phyloP scores from a whole-genome alignment of 2,113 vertebrate species.

The Vicugna pacos region DNA sequence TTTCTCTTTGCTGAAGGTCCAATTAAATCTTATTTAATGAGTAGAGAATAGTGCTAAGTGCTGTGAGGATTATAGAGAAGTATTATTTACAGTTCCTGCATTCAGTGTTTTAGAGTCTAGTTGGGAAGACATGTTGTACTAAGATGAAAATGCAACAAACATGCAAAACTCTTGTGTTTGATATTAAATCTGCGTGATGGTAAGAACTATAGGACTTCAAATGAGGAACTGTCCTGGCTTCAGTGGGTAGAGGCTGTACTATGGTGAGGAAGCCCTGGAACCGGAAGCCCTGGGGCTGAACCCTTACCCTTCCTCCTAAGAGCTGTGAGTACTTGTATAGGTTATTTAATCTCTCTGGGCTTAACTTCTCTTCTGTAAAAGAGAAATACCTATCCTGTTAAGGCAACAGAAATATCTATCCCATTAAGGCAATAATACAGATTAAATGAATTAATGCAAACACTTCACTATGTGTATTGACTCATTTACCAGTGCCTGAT shows the following conservation, averaged over 20 bases:
- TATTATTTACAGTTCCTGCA: constrained; percentile 64
- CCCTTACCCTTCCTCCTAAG: background rate
- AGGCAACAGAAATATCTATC: background rate
- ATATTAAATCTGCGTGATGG: background rate
- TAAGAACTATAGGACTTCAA: background rate
- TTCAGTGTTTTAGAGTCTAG: constrained; percentile 57
- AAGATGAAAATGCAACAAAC: constrained; percentile 66
- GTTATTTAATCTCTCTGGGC: background rate
- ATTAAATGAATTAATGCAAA: constrained; percentile 51
- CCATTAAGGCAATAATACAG: background rate
- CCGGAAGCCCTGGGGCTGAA: background rate
- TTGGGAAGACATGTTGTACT: constrained; percentile 58
- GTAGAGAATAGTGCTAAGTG: constrained; percentile 63
- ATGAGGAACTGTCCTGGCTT: background rate
- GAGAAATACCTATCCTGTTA: background rate
- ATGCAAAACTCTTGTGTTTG: constrained; percentile 37
- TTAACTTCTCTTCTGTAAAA: constrained; percentile 40
- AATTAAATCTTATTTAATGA: constrained; percentile 77
- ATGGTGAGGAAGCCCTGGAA: background rate
- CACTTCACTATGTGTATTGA: background rate
- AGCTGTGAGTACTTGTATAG: background rate
- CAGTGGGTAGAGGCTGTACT: background rate
- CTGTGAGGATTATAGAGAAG: constrained; percentile 64
- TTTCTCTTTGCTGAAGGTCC: constrained; percentile 62
- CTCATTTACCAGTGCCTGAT: constrained; percentile 11